These are phyloP conservation scores for Platycheirus albimanus DNA, from an alignment of 2,888 invertebrate species.

Conservation along the genomic window DNA sequence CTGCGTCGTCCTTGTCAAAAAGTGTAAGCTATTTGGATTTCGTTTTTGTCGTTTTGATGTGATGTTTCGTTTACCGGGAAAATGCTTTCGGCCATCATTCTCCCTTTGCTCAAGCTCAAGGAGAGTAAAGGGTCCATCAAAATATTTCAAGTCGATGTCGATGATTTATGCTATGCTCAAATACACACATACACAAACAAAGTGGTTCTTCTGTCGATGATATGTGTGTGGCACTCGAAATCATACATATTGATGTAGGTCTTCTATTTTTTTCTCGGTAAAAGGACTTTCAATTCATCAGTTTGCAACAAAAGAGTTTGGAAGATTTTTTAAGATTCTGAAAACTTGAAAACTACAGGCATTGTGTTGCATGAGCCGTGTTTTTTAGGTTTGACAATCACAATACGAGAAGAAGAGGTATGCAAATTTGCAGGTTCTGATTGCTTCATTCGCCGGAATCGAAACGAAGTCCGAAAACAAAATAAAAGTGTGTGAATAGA, in stretches of 20 bases:
- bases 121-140: slow-evolving; percentile 1
- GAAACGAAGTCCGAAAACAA: too few species aligned
- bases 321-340: slow-evolving; percentile 3
- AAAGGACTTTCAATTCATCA: slow-evolving; percentile 14
- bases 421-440: too few species aligned
- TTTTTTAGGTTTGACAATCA: too few species aligned
- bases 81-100: background rate
- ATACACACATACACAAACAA: background rate
- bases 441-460: too few species aligned
- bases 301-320: background rate
- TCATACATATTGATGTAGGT: slow-evolving; percentile 6
- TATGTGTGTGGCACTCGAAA: background rate
- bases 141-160: background rate
- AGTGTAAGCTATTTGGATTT: too few species aligned
- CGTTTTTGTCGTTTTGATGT: too few species aligned
- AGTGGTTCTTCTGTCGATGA: slow-evolving; percentile 10
- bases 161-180: background rate
- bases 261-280: background rate
- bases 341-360: background rate
- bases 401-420: too few species aligned
- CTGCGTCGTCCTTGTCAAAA: too few species aligned
- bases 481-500: too few species aligned
- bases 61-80: background rate
- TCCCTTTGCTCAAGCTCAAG: too few species aligned
- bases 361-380: too few species aligned